A percentile compares a stretch with the other conserved stretches of the same genome.
Conservation (phyloP, 2,113 vertebrate species). For the Cynocephalus volans region DNA sequence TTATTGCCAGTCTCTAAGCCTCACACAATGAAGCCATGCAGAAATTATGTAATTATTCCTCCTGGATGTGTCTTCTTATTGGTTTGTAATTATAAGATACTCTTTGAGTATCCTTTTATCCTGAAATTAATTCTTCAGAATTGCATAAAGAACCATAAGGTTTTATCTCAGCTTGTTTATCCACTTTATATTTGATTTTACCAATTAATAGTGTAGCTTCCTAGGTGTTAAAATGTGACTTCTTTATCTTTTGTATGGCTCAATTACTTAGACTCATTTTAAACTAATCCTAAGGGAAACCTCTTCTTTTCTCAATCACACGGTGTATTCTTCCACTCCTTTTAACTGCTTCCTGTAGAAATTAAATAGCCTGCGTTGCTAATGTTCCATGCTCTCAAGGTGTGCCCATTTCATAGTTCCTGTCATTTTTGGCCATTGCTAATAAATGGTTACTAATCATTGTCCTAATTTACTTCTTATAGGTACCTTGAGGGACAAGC, state of each 20-base stretch:
- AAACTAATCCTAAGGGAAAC: constrained; percentile 57
- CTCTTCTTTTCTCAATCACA: constrained; percentile 63
- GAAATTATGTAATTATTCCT: constrained; percentile 91
- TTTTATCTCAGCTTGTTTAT: constrained; percentile 75
- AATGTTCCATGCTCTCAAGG: background rate
- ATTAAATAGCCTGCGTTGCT: background rate
- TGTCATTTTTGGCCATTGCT: background rate
- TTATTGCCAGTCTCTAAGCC: constrained; percentile 87
- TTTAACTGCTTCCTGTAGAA: constrained; percentile 40
- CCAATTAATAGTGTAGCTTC: constrained; percentile 70
- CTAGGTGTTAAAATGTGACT: constrained; percentile 61
- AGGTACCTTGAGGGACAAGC: background rate
- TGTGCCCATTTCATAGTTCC: background rate
- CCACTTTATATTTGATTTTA: constrained; percentile 69
- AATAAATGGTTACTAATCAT: background rate
- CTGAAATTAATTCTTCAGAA: constrained; percentile 85
- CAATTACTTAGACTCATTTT: constrained; percentile 70
- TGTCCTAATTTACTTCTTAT: background rate
- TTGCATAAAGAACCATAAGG: constrained; percentile 60
- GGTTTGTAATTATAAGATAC: constrained; percentile 89
- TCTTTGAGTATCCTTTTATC: constrained; percentile 79
- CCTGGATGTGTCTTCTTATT: constrained; percentile 88
- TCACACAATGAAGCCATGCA: constrained; percentile 82
- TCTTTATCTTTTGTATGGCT: constrained; percentile 49
- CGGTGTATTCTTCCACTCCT: constrained; percentile 4